Base-by-base conservation (phyloP, 2,113 vertebrate genomes). In the Scomber japonicus region DNA sequence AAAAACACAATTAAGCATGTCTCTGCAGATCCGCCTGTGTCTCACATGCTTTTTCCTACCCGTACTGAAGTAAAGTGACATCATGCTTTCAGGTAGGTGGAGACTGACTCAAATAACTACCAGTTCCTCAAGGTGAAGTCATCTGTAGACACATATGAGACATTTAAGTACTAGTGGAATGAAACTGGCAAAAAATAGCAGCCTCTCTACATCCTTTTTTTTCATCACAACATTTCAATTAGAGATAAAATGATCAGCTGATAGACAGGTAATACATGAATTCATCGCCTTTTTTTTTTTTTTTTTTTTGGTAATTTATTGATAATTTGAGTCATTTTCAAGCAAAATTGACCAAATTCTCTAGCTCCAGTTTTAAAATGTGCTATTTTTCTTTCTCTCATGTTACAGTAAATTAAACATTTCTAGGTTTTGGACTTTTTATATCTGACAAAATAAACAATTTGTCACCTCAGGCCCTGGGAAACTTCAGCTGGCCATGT, bases 101-200 rank as follows among this genome's bases (percentile, higher is more conserved):
- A 63, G 7, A 63, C 77, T 77, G 11, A 9, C 62, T 75, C 5
- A 3, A 2, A 11, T 49, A 76, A 40, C 17, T 45, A 21, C 21
- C 21, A 70, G 9, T 51, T 46, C 35, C 40, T 69, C 7, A 24
- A 65, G 53, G 27, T 87, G 61, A 84, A 46, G 76, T 75, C 54
- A 67, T 69, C 16, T 3, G 3, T 16, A 24, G 6, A 56, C 54
- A 1, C 19, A 19, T 10, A 50, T 17, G 19, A 17, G 59, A 64
- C 31, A 17, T 62, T 9, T 56, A 5, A 16, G 14, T 19, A 6
- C 31, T 13, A 21, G 11, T 50, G 63, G 14, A 70, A 59, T 60
- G 14, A 21, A 57, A 63, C 11, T 31, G 0, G 15, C 11, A 1
- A 31, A 44, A 24, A 50, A 13, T 31, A 55, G 14, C 44, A 64